Conservation (phyloP, 2,113 vertebrate genomes). For the Hoplias malabaricus region DNA sequence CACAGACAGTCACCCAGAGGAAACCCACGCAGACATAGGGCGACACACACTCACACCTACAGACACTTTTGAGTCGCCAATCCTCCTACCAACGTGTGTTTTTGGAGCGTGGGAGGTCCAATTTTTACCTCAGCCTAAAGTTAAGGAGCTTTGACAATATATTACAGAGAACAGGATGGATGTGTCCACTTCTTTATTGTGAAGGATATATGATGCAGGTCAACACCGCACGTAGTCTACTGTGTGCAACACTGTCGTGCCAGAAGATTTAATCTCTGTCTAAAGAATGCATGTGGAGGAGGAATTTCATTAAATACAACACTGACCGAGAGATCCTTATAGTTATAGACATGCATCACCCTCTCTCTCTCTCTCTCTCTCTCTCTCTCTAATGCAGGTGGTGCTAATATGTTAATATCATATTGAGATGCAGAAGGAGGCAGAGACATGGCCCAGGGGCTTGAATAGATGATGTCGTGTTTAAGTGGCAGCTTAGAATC, state of each 20-base stretch:
- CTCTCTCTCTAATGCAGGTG: neutral
- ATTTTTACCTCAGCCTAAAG: too few relatives aligned
- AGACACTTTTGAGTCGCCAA: too few relatives aligned
- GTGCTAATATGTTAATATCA: neutral
- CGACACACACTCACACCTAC: too few relatives aligned
- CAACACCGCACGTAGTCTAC: neutral
- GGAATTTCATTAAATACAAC: slow-evolving; percentile 14
- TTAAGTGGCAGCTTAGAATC: neutral
- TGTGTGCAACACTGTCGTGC: neutral
- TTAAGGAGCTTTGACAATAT: too few relatives aligned
- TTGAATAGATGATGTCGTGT: neutral
- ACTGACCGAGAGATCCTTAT: neutral
- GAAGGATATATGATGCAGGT: neutral
- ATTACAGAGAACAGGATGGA: too few relatives aligned
- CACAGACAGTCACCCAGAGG: too few relatives aligned
- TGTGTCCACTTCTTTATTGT: too few relatives aligned
- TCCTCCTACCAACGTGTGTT: too few relatives aligned
- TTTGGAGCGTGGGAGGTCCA: too few relatives aligned
- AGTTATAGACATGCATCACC: neutral
- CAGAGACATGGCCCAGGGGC: neutral
- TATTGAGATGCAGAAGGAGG: neutral
- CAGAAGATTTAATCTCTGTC: neutral
- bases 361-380: neutral
- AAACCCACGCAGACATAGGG: too few relatives aligned
- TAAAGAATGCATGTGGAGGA: neutral